Percentiles rank a stretch among this genome's conserved stretches.
phyloP scores from a whole-genome alignment of 1,140 invertebrate genomes.

The Caenorhabditis briggsae region DNA sequence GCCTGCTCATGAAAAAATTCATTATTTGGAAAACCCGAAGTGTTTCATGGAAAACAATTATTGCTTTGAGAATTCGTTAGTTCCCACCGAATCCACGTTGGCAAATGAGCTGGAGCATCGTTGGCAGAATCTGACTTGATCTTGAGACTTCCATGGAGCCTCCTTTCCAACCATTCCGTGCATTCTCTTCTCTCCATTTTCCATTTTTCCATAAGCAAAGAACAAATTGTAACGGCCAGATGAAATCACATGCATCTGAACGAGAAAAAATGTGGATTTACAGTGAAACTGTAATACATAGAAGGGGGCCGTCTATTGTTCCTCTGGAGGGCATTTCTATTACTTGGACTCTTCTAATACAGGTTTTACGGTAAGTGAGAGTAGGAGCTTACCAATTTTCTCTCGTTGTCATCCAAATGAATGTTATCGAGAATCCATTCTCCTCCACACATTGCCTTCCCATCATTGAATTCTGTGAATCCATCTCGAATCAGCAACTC shows the following conservation, averaged over 20 bases:
- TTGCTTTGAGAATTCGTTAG: slow-evolving; percentile 1
- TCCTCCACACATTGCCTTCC: slow-evolving; percentile 39
- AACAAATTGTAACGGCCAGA: slow-evolving; percentile 40
- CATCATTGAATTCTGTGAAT: slow-evolving; percentile 45
- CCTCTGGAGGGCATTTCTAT: no score
- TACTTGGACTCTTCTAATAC: neutral
- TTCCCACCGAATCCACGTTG: slow-evolving; percentile 4
- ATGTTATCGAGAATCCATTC: slow-evolving; percentile 51
- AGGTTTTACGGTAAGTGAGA: neutral
- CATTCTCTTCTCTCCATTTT: slow-evolving; percentile 45
- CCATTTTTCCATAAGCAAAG: slow-evolving; percentile 43
- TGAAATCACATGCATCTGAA: slow-evolving; percentile 37
- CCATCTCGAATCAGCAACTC: slow-evolving; percentile 60
- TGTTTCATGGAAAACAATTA: neutral
- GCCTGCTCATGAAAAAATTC: no score
- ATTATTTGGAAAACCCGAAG: no score
- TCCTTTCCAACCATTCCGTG: slow-evolving; percentile 49
- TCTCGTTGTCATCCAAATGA: slow-evolving; percentile 18
- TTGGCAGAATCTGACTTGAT: slow-evolving; percentile 24
- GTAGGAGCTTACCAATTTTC: neutral
- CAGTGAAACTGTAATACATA: no score
- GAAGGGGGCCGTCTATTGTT: no score
- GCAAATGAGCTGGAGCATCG: slow-evolving; percentile 20
- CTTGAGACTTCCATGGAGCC: slow-evolving; percentile 37
- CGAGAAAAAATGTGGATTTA: neutral